Conservation (phyloP, 1,140 invertebrate genomes). For the Harlomillsia oculata region DNA sequence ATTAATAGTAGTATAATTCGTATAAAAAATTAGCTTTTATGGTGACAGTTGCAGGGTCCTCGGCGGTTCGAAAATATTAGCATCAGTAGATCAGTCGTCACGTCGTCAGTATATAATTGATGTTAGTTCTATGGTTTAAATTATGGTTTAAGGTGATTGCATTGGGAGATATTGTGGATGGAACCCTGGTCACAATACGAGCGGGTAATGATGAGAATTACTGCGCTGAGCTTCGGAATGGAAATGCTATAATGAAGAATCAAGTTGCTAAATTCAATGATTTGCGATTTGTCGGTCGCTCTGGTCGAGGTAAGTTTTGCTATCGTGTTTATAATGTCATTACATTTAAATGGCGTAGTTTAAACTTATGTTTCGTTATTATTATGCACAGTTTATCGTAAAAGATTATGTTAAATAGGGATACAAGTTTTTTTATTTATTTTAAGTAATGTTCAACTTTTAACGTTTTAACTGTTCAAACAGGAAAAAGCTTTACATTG, state of each 20-base stretch:
- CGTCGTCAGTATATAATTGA: background rate
- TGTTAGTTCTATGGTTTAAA: no score
- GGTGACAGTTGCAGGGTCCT: no score
- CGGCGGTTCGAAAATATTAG: no score
- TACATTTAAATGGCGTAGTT: no score
- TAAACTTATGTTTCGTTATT: no score
- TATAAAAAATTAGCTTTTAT: no score
- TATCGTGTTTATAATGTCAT: no score
- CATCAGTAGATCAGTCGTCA: background rate
- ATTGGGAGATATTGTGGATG: slow-evolving; percentile 83
- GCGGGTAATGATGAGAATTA: slow-evolving; percentile 97
- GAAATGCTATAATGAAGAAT: slow-evolving; percentile 90
- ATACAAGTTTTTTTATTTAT: no score
- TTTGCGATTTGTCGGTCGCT: slow-evolving; percentile 90
- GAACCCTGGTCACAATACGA: slow-evolving; percentile 86
- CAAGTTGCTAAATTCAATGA: slow-evolving; percentile 98
- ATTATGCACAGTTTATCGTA: no score
- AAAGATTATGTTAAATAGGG: no score
- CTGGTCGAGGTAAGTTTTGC: slow-evolving; percentile 94
- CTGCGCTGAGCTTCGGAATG: slow-evolving; percentile 87
- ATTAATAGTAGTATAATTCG: background rate
- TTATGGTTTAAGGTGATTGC: slow-evolving; percentile 56
- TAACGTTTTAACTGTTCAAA: no score
- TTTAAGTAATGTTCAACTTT: no score
- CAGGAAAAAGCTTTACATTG: slow-evolving; percentile 95